phyloP scores from a whole-genome alignment of 23 tunicate genomes.

The Diplosoma virens region DNA sequence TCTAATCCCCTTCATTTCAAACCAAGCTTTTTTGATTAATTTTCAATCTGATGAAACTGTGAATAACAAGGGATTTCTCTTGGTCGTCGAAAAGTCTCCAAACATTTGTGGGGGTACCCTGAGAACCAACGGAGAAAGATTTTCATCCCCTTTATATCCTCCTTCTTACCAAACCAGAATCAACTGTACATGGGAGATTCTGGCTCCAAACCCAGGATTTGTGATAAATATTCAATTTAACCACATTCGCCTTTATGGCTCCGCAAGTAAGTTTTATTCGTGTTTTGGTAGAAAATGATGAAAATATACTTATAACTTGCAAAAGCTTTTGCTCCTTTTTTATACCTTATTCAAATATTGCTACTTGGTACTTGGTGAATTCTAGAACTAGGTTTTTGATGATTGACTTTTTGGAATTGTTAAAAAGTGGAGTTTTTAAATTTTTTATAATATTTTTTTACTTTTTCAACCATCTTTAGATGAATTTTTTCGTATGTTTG shows the following conservation, averaged over 20 bases:
- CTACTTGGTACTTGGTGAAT: too few species aligned
- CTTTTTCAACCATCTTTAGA: too few species aligned
- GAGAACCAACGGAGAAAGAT: conserved; percentile 36
- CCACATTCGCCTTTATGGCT: conserved; percentile 28
- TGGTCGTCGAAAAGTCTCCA: conserved; percentile 7
- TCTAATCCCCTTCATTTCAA: conserved; percentile 15
- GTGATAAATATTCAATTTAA: conserved; percentile 42
- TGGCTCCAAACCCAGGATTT: conserved; percentile 37
- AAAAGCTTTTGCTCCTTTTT: too few species aligned
- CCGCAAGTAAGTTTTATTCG: conserved; percentile 38
- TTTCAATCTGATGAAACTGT: conserved; percentile 46
- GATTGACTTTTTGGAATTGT: too few species aligned
- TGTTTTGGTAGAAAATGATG: too few species aligned
- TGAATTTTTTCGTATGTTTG: too few species aligned
- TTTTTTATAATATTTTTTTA: too few species aligned
- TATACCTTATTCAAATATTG: too few species aligned
- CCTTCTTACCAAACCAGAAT: conserved; percentile 30
- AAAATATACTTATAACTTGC: too few species aligned
- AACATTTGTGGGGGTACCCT: conserved; percentile 63
- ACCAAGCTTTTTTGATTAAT: conserved; percentile 26
- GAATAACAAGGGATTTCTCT: conserved; percentile 34
- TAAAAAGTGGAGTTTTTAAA: too few species aligned
- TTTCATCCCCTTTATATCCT: conserved; percentile 49
- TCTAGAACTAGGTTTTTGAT: too few species aligned
- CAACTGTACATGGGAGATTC: conserved; percentile 57